Base-by-base conservation (phyloP, 2,888 invertebrate genomes). In the Apotomis capreana region DNA sequence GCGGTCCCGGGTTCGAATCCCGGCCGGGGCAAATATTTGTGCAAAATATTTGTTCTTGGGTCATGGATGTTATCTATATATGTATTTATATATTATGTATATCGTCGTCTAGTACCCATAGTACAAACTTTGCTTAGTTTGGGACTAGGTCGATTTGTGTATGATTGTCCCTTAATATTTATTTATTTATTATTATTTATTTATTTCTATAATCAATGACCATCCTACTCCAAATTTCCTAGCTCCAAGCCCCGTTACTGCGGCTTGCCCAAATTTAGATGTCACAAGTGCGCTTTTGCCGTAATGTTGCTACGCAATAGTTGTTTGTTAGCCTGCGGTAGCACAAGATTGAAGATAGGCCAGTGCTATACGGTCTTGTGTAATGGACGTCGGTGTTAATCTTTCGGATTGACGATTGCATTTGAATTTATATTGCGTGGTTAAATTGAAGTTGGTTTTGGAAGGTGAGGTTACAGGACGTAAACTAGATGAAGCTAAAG, bases 241-340 rank as follows among this genome's bases (percentile, higher is more conserved):
- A 74, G n/a, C 76, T 74, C 73, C 52, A 69, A 67, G 76, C 54
- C 73, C 76, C 82, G 80, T 81, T 80, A 83, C 82, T 89, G 90
- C 77, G 90, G 90, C 89, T 90, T 85, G 83, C 91, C 92, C 87
- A 92, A 92, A 92, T 92, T 92, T 92, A 92, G 92, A 90, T 92
- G 92, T 92, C 90, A 92, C 91, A 88, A 89, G 87, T 86, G 84
- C 84, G 90, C 89, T 89, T 90, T 88, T 87, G 85, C 81, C 81
- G 86, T 89, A 90, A 89, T 89, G 89, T 88, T 85, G 78, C 83
- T 83, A 84, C 82, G 82, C 86, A 82, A 85, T 88, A 86, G 91
- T 90, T 90, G 90, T 92, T 92, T 91, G 91, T 91, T 87, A 91
- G 61, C 15, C 58, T 58, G 74, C 61, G 73, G 69, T 69, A 85